Evolutionary conservation across 2,797 vertebrate genomes (phyloP).

Genomic region (Lacerta bilineata): DNA sequence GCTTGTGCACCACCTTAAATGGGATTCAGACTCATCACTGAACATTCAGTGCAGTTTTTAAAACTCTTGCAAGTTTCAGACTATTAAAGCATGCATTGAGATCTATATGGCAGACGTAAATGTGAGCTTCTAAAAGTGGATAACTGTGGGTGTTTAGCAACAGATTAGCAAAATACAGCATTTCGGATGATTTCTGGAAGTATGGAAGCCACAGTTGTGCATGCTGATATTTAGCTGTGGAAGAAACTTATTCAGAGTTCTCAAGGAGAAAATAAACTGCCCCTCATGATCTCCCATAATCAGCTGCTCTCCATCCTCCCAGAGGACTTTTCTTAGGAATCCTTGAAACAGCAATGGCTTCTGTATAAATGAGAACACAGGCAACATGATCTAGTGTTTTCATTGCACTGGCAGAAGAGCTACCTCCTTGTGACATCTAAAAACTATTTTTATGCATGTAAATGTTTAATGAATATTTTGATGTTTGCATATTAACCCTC

Average conservation of each 20-base stretch:
- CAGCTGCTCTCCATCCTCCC: not conserved
- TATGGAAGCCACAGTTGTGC: not conserved
- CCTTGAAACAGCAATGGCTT: not conserved
- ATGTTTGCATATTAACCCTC: not conserved
- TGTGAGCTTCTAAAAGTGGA: not conserved
- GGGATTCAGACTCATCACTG: not conserved
- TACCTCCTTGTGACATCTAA: not conserved
- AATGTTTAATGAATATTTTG: constrained; percentile 16
- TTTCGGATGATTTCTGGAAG: not conserved
- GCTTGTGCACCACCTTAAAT: not conserved
- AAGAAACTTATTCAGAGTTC: not conserved
- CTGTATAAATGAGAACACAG: not conserved
- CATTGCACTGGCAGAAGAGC: accelerated
- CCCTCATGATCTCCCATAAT: not conserved
- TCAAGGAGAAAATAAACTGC: not conserved
- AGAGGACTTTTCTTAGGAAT: not conserved
- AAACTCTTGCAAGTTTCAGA: not conserved
- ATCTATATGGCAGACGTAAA: not conserved
- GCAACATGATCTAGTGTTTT: not conserved
- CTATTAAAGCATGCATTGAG: not conserved
- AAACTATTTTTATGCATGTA: not conserved
- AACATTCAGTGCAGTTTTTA: not conserved
- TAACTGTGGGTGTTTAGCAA: not conserved
- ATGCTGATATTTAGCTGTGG: not conserved
- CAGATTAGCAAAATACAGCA: not conserved